Percentiles rank a stretch among this genome's conserved stretches.
Evolutionary conservation across 2,113 vertebrate species (phyloP).

Genomic region (Isurus oxyrinchus): DNA sequence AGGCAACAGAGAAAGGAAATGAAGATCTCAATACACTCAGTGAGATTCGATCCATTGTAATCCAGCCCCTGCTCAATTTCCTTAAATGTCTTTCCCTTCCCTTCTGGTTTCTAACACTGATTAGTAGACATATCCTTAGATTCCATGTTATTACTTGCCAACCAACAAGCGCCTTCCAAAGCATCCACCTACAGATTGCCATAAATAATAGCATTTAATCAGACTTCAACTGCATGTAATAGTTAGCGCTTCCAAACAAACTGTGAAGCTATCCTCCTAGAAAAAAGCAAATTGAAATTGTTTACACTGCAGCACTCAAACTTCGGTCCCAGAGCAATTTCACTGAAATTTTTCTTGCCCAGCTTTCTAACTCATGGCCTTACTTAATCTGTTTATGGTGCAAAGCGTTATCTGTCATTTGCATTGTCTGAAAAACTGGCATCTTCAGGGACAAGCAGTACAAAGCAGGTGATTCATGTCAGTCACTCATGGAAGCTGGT

Average conservation of each 20-base stretch:
- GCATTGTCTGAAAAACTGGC: not conserved
- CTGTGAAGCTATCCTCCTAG: not conserved
- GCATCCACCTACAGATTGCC: not conserved
- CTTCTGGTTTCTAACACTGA: not conserved
- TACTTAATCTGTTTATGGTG: not conserved
- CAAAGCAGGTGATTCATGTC: not conserved
- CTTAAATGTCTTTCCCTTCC: not conserved
- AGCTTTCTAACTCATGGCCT: not conserved
- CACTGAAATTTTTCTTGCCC: not conserved
- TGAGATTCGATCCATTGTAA: not conserved
- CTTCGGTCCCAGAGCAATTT: not conserved
- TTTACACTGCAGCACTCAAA: not conserved
- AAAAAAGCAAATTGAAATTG: not conserved
- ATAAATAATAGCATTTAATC: not conserved
- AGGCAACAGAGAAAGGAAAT: not conserved
- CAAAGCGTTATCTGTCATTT: not conserved
- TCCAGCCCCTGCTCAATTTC: not conserved
- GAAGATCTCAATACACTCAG: not conserved
- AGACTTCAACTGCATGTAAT: not conserved
- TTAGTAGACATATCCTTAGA: not conserved
- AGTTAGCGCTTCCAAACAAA: not conserved
- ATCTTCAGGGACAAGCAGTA: not conserved
- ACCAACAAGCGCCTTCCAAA: not conserved
- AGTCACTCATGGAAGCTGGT: not conserved
- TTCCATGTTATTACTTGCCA: not conserved